These are phyloP conservation scores for Heliocidaris tuberculata DNA, from an alignment of 35 echinoderm and acorn worm genomes.

Conservation along the genomic window DNA sequence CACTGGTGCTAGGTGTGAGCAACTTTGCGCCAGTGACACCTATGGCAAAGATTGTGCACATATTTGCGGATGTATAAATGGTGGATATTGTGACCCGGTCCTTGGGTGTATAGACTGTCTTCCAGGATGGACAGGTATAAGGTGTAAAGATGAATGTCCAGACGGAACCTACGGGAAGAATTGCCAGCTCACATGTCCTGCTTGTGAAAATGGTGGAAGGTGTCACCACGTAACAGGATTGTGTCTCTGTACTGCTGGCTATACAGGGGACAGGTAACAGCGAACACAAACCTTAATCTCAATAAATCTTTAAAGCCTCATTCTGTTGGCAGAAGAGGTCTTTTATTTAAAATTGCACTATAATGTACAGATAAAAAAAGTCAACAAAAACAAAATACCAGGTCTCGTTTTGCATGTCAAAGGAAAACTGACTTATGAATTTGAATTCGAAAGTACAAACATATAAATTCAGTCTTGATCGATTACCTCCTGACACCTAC, in stretches of 20 bases:
- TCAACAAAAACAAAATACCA: not conserved
- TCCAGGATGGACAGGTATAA: constrained; percentile 64
- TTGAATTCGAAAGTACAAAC: too few relatives aligned
- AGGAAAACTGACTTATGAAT: too few relatives aligned
- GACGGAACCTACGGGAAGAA: constrained; percentile 60
- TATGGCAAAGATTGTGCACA: constrained; percentile 70
- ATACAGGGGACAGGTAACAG: constrained; percentile 54
- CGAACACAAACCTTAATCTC: not conserved
- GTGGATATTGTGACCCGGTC: constrained; percentile 72
- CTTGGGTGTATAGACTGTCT: constrained; percentile 69
- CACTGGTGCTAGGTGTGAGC: constrained; percentile 59
- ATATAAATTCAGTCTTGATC: too few relatives aligned
- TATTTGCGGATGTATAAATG: constrained; percentile 73
- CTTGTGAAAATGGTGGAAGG: constrained; percentile 56
- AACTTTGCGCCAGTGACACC: constrained; percentile 57
- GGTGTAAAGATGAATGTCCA: constrained; percentile 60
- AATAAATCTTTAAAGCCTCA: not conserved
- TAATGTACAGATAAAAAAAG: too few relatives aligned
- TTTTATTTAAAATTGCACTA: not conserved
- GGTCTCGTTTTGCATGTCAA: too few relatives aligned
- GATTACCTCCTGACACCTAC: too few relatives aligned
- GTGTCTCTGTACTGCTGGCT: constrained; percentile 57
- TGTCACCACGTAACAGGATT: constrained; percentile 58
- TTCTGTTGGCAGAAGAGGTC: not conserved
- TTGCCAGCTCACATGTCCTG: constrained; percentile 54